Percentiles rank a stretch among this genome's conserved stretches.
Conservation (phyloP, 2,113 vertebrate species). For the Chionomys nivalis region DNA sequence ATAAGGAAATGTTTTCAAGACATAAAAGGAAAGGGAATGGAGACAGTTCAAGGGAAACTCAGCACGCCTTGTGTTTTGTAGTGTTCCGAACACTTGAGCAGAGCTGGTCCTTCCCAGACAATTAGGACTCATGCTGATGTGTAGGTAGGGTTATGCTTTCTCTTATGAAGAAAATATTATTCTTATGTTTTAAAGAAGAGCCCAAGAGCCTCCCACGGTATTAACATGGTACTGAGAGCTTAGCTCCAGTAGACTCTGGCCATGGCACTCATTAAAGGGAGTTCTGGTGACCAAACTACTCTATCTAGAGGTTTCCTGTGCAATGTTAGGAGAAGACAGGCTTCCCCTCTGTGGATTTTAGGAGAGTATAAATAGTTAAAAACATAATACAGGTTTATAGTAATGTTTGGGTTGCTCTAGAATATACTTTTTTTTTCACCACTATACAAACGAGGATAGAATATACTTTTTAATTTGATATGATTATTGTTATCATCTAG, state of each 20-base stretch:
- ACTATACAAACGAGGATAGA: too few relatives aligned
- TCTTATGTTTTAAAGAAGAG: neutral
- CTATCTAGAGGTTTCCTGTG: neutral
- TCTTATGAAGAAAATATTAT: neutral
- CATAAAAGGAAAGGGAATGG: neutral
- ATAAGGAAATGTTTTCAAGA: neutral
- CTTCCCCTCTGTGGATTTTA: neutral
- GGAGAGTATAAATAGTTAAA: neutral
- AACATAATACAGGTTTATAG: neutral
- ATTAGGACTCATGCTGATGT: neutral
- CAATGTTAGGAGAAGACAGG: neutral
- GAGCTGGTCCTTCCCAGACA: neutral
- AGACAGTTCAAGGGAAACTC: neutral
- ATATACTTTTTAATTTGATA: neutral
- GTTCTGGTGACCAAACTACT: neutral
- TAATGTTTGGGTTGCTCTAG: neutral
- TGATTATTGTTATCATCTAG: neutral
- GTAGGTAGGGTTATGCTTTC: neutral
- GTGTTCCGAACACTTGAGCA: neutral
- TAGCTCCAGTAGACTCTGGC: neutral
- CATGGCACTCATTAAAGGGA: neutral
- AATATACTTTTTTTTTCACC: too few relatives aligned
- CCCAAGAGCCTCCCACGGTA: neutral
- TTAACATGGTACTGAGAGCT: neutral
- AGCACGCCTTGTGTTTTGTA: neutral